A percentile compares a stretch with the other conserved stretches of the same genome.
Conservation (phyloP, 2,888 invertebrate genomes). For the Epirrhoe alternata region DNA sequence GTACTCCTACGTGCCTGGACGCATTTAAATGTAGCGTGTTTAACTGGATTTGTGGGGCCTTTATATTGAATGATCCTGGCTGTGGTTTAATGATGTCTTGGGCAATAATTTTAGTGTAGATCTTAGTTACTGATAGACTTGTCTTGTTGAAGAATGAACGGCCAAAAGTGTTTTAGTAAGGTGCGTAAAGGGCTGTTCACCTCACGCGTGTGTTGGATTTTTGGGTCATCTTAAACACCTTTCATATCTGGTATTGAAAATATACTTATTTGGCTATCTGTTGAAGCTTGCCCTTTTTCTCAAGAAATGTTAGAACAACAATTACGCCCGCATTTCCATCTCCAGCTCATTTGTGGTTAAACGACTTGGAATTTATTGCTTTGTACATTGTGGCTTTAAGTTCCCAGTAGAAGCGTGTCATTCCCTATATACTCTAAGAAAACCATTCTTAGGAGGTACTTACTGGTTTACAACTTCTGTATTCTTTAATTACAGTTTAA, state of each 20-base stretch:
- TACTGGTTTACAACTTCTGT: neutral
- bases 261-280: neutral
- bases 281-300: conserved; percentile 15
- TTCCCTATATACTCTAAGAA: neutral
- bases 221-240: too few relatives aligned
- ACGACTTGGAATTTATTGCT: conserved; percentile 36
- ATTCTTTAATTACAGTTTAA: too few relatives aligned
- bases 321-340: conserved; percentile 35
- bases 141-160: too few relatives aligned
- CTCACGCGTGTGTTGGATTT: too few relatives aligned
- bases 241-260: neutral
- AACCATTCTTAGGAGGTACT: neutral
- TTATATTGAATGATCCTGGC: conserved; percentile 16
- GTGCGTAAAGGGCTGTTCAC: too few relatives aligned
- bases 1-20: conserved; percentile 21
- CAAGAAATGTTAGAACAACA: conserved; percentile 27
- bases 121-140: neutral
- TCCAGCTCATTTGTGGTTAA: conserved; percentile 34
- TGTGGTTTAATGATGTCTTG: conserved; percentile 15
- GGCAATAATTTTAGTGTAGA: conserved; percentile 7
- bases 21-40: conserved; percentile 30
- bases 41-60: conserved; percentile 27
- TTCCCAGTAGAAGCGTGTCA: conserved; percentile 1
- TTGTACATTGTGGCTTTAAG: conserved; percentile 9
- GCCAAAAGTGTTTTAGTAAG: too few relatives aligned